Evolutionary conservation across 2,888 invertebrate species (phyloP).

Genomic region (Drosophila testacea): DNA sequence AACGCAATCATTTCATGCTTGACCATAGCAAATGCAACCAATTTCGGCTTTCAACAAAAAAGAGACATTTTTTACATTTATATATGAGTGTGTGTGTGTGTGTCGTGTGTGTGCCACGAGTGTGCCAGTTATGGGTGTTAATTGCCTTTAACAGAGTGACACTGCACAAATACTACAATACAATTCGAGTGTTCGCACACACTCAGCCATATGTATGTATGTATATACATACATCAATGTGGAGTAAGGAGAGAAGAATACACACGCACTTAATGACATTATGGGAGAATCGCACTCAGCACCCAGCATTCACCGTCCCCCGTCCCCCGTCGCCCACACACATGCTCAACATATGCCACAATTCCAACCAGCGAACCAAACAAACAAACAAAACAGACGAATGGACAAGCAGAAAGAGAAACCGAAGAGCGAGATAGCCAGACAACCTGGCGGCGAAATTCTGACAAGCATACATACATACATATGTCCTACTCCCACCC

Average conservation of each 20-base stretch:
- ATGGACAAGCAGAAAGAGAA: conserved; percentile 19
- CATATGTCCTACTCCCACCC: not conserved
- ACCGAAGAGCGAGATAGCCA: conserved; percentile 21
- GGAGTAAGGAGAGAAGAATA: conserved; percentile 25
- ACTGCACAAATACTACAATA: conserved; percentile 50
- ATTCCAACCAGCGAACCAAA: conserved; percentile 41
- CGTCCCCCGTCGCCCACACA: conserved; percentile 2
- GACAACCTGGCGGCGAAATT: conserved; percentile 42
- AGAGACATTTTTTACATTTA: conserved; percentile 26
- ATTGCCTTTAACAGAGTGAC: conserved; percentile 72
- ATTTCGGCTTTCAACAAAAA: conserved; percentile 51
- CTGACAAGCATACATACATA: conserved; percentile 16
- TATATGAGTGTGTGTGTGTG: not conserved
- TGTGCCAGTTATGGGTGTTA: conserved; percentile 53
- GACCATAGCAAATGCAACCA: conserved; percentile 49
- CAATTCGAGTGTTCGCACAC: conserved; percentile 26
- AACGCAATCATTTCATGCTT: conserved; percentile 42
- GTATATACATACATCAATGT: not conserved
- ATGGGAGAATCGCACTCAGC: conserved; percentile 30
- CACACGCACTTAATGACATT: conserved; percentile 65
- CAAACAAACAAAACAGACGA: conserved; percentile 38
- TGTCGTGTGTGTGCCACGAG: conserved; percentile 11
- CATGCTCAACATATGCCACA: conserved; percentile 53
- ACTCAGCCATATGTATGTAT: not conserved
- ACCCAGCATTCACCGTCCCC: not conserved